phyloP scores from a whole-genome alignment of 2,113 vertebrate species.

The Heliornis fulica region DNA sequence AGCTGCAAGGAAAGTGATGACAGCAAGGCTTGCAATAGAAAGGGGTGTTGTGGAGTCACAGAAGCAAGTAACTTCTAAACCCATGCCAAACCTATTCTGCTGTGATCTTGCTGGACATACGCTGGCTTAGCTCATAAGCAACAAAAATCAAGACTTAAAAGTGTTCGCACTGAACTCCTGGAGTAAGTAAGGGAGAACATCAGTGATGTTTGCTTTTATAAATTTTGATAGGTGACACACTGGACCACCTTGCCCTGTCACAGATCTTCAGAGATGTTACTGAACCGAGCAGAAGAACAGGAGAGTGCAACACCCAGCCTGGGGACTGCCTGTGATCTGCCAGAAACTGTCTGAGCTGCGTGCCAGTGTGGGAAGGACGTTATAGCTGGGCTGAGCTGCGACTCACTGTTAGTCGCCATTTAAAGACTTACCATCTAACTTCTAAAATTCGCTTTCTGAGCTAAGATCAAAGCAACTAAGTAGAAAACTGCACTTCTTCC shows the following conservation, averaged over 20 bases:
- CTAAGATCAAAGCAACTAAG: background rate
- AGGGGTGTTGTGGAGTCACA: background rate
- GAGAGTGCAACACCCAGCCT: background rate
- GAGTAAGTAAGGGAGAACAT: background rate
- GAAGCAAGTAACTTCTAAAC: background rate
- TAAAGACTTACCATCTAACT: background rate
- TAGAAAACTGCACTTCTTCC: background rate
- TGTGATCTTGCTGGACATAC: background rate
- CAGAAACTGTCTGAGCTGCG: background rate
- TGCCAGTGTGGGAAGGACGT: background rate
- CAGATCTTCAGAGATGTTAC: background rate
- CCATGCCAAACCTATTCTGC: background rate
- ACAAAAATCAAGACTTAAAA: background rate
- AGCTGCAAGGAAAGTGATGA: background rate
- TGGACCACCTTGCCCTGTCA: background rate
- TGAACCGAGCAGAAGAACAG: background rate
- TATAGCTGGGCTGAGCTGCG: background rate
- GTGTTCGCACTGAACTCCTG: background rate
- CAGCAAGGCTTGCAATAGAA: background rate
- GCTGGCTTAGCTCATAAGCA: background rate
- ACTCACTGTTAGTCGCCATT: background rate
- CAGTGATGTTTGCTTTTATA: background rate
- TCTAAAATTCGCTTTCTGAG: background rate
- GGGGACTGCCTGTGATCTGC: background rate
- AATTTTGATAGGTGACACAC: background rate